A percentile compares a stretch with the other conserved stretches of the same genome.
These are phyloP conservation scores for Pygocentrus nattereri DNA, from an alignment of 2,797 vertebrate genomes.

Conservation along the genomic window DNA sequence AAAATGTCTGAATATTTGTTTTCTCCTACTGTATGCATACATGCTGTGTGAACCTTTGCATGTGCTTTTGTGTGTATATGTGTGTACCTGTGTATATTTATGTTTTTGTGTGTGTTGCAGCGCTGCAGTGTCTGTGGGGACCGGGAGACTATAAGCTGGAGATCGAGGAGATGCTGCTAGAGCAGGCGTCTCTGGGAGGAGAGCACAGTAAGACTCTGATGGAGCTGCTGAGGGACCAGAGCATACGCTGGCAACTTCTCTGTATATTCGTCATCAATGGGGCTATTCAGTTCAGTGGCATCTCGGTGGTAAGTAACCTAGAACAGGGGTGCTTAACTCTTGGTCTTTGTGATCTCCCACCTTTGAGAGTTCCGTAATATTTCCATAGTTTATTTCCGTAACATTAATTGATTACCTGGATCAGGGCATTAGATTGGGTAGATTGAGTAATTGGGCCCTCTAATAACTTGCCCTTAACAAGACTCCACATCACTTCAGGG, in stretches of 20 bases:
- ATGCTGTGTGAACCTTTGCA: too few species aligned
- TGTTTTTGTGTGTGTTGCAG: slow-evolving; percentile 62
- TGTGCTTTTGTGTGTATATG: not conserved
- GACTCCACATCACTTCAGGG: too few species aligned
- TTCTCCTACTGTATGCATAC: too few species aligned
- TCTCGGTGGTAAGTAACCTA: slow-evolving; percentile 62
- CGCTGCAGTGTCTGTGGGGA: slow-evolving; percentile 86
- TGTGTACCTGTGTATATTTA: not conserved
- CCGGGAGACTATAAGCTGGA: slow-evolving; percentile 79
- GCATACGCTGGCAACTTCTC: slow-evolving; percentile 82
- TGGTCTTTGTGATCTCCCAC: too few species aligned
- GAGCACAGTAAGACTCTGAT: slow-evolving; percentile 69
- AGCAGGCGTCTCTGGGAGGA: slow-evolving; percentile 75
- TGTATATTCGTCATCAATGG: slow-evolving; percentile 68
- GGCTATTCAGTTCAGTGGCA: slow-evolving; percentile 73
- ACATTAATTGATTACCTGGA: too few species aligned
- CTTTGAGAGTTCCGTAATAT: too few species aligned
- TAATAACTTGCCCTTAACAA: too few species aligned
- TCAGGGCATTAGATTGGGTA: too few species aligned
- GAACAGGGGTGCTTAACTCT: not conserved
- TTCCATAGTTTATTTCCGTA: too few species aligned
- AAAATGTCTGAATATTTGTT: too few species aligned
- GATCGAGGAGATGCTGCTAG: slow-evolving; percentile 84
- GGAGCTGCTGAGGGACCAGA: slow-evolving; percentile 76
- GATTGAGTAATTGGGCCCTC: too few species aligned